These are phyloP conservation scores for Pangasius djambal DNA, from an alignment of 2,797 vertebrate genomes.

Conservation along the genomic window DNA sequence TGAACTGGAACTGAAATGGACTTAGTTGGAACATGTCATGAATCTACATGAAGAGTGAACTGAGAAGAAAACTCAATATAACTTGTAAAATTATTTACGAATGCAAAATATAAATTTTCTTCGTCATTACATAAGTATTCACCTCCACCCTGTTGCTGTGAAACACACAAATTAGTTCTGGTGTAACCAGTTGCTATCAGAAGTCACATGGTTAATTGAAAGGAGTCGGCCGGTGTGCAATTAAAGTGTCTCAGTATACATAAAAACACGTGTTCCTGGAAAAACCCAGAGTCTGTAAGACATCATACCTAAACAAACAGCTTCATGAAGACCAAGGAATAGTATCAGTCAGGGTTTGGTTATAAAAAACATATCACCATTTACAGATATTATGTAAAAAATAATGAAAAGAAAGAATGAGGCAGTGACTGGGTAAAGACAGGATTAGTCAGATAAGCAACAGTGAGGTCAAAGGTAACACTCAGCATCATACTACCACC, in stretches of 20 bases:
- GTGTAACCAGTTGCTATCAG: background rate
- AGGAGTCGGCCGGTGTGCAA: background rate
- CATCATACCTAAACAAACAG: background rate
- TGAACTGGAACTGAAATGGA: background rate
- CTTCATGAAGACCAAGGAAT: background rate
- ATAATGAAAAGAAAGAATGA: background rate
- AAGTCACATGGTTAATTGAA: background rate
- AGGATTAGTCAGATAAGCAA: background rate
- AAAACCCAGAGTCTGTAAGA: background rate
- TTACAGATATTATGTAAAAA: background rate
- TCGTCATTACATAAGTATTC: background rate
- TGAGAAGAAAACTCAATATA: background rate
- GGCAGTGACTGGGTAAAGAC: background rate
- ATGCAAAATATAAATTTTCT: background rate
- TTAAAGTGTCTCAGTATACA: background rate
- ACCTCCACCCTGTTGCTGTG: background rate
- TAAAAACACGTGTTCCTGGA: background rate
- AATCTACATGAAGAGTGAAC: background rate
- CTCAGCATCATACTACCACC: background rate
- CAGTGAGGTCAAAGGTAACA: background rate
- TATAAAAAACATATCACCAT: background rate
- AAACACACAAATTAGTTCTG: background rate
- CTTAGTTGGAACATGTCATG: background rate
- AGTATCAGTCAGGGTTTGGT: background rate
- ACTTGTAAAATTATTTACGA: background rate